These are phyloP conservation scores for Nephrotoma guestfalica DNA, from an alignment of 2,888 invertebrate species.

Conservation along the genomic window DNA sequence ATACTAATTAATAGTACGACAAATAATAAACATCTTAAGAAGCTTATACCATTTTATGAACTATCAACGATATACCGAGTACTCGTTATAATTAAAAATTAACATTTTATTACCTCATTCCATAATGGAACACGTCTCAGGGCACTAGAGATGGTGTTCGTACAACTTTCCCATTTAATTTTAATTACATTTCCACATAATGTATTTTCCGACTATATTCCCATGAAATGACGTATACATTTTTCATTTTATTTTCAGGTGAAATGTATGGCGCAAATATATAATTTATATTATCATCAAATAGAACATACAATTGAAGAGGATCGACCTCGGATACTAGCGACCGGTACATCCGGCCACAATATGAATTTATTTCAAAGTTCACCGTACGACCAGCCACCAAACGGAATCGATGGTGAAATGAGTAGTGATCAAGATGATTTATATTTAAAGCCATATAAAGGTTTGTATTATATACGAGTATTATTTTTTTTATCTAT, in stretches of 20 bases:
- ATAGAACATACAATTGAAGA: conserved; percentile 30
- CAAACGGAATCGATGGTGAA: conserved; percentile 17
- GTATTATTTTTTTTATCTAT: neutral
- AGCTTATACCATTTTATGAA: no score
- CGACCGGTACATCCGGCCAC: conserved; percentile 30
- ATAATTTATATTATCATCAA: conserved; percentile 29
- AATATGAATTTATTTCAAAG: conserved; percentile 22
- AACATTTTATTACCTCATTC: no score
- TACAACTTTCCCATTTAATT: neutral
- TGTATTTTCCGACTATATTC: neutral
- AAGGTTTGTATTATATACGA: conserved; percentile 21
- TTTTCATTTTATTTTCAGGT: conserved; percentile 17
- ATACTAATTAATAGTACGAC: no score
- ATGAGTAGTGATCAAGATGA: conserved; percentile 22
- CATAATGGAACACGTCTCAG: neutral
- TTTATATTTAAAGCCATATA: conserved; percentile 25
- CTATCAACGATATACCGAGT: no score
- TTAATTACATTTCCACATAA: neutral
- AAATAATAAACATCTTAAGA: no score
- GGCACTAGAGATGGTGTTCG: neutral
- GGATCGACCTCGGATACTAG: conserved; percentile 30
- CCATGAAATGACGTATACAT: neutral
- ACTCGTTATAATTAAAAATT: no score
- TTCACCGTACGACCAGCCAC: conserved; percentile 25
- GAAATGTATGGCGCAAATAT: conserved; percentile 29